These are phyloP conservation scores for Ianthella basta DNA, from an alignment of 37 sponge, comb jelly and placozoan species.

Conservation along the genomic window DNA sequence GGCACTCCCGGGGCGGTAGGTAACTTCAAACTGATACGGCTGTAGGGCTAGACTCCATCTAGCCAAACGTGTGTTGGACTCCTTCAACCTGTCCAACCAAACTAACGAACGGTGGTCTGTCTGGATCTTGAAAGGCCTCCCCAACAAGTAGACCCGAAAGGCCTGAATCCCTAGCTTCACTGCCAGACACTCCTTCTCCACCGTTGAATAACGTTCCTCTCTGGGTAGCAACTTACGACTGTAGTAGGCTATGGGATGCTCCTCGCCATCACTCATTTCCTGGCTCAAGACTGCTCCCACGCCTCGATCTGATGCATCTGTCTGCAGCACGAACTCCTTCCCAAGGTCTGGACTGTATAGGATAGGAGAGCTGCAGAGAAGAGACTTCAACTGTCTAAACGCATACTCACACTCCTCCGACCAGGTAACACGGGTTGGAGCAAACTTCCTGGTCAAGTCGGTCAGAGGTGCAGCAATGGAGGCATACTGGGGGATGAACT, in stretches of 20 bases:
- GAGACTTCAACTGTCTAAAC: conserved; percentile 23
- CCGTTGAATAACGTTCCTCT: conserved; percentile 41
- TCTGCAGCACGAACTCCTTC: conserved; percentile 40
- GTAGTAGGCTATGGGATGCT: conserved; percentile 53
- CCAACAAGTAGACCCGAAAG: conserved; percentile 46
- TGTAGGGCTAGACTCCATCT: conserved; percentile 55
- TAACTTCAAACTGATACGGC: conserved; percentile 35
- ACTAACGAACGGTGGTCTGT: conserved; percentile 53
- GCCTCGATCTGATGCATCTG: conserved; percentile 53
- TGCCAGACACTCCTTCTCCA: conserved; percentile 51
- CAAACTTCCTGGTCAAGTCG: conserved; percentile 49
- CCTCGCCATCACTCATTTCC: conserved; percentile 30
- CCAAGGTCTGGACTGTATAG: conserved; percentile 38
- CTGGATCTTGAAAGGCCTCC: conserved; percentile 40
- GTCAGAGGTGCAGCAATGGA: conserved; percentile 41
- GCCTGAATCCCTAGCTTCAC: conserved; percentile 14
- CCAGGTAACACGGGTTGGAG: conserved; percentile 35
- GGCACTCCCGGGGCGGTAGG: conserved; percentile 12
- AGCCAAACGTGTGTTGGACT: conserved; percentile 33
- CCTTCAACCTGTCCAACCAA: conserved; percentile 43
- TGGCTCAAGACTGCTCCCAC: conserved; percentile 64
- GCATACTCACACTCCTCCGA: conserved; percentile 13
- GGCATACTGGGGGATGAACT: conserved; percentile 51
- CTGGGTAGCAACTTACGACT: conserved; percentile 49
- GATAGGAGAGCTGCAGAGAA: conserved; percentile 28